A percentile compares a stretch with the other conserved stretches of the same genome.
These are phyloP conservation scores for Otus scops DNA, from an alignment of 2,797 vertebrate genomes.

Conservation along the genomic window DNA sequence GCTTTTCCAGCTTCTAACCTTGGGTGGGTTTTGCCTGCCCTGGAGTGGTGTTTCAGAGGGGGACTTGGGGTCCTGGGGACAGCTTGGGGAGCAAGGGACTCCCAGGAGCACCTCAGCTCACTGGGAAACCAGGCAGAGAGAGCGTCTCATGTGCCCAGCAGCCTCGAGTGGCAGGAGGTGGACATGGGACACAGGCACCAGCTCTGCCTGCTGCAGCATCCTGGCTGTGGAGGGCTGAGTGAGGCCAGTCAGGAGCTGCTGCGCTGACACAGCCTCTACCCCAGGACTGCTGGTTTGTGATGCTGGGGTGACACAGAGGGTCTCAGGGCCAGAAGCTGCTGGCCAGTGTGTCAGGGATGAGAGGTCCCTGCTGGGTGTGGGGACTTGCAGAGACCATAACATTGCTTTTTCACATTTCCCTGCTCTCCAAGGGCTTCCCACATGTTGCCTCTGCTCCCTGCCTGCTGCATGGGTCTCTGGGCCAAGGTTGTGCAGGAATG, in stretches of 20 bases:
- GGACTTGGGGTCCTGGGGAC: neutral
- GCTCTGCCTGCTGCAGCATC: neutral
- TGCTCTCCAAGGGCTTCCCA: neutral
- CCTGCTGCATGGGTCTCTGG: too few relatives aligned
- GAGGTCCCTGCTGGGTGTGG: rapidly evolving
- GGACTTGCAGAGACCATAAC: neutral
- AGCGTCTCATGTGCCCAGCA: neutral
- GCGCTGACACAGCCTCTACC: too few relatives aligned
- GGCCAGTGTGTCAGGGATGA: neutral
- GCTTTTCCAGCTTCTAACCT: neutral
- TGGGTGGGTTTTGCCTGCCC: neutral
- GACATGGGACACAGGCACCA: neutral
- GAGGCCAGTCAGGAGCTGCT: neutral
- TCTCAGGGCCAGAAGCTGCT: neutral
- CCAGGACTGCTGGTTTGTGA: neutral
- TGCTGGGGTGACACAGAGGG: neutral
- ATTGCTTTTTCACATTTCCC: neutral
- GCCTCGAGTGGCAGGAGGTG: neutral
- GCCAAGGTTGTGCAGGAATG: neutral
- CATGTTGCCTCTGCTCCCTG: rapidly evolving
- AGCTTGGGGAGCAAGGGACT: neutral
- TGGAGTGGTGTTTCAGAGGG: rapidly evolving
- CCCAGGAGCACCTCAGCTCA: neutral
- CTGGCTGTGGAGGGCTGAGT: rapidly evolving
- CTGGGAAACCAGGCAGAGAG: neutral